phyloP scores from a whole-genome alignment of 2,113 vertebrate genomes.

The Oncorhynchus gorbuscha region DNA sequence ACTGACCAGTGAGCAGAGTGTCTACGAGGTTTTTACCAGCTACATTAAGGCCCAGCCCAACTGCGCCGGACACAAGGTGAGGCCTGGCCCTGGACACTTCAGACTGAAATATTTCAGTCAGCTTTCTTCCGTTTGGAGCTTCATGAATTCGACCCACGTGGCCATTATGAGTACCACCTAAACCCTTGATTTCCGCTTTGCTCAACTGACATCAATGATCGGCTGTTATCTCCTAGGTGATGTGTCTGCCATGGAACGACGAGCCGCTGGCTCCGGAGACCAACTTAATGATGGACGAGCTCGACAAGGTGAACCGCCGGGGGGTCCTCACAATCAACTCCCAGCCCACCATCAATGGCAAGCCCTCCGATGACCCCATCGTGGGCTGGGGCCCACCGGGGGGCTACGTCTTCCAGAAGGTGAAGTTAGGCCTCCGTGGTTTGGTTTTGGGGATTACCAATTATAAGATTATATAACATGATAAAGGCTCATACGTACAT shows the following conservation, averaged over 20 bases:
- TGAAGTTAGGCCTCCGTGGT: conserved; percentile 36
- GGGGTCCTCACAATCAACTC: conserved; percentile 97
- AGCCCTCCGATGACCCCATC: conserved; percentile 86
- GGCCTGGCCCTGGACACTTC: conserved; percentile 5
- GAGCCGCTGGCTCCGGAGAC: conserved; percentile 92
- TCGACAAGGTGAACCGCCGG: conserved; percentile 87
- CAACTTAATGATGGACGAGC: conserved; percentile 84
- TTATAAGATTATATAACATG: too few relatives aligned
- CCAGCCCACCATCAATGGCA: conserved; percentile 93
- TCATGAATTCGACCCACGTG: too few relatives aligned
- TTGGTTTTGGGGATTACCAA: neutral
- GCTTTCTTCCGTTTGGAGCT: too few relatives aligned
- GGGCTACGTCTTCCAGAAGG: conserved; percentile 98
- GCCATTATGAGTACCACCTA: too few relatives aligned
- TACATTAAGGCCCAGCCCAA: conserved; percentile 88
- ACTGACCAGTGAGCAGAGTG: conserved; percentile 83
- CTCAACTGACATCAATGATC: too few relatives aligned
- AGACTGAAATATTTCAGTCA: too few relatives aligned
- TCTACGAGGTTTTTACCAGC: conserved; percentile 87
- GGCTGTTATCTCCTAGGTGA: conserved; percentile 76
- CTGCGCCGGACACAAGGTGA: conserved; percentile 79
- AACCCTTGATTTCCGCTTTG: too few relatives aligned
- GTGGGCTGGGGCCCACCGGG: conserved; percentile 95
- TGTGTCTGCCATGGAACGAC: conserved; percentile 93
- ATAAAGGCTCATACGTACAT: too few relatives aligned